phyloP scores from a whole-genome alignment of 2,888 invertebrate species.

The Bimastos eiseni region DNA sequence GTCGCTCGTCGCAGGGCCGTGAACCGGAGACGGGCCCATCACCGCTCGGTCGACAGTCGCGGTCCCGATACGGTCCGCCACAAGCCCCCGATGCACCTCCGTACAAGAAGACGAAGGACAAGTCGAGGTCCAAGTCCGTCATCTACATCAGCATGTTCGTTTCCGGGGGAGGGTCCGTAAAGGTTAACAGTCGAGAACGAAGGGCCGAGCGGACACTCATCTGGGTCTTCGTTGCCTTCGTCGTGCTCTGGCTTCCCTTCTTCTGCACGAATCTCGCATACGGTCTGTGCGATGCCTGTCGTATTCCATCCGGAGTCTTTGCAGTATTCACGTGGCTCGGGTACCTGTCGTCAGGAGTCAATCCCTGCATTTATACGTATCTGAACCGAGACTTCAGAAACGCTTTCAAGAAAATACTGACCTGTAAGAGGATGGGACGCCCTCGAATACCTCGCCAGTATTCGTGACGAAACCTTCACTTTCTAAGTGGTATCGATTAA shows the following conservation, averaged over 20 bases:
- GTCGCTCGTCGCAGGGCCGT: not conserved
- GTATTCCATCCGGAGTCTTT: constrained; percentile 41
- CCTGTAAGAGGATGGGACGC: constrained; percentile 29
- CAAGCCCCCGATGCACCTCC: not conserved
- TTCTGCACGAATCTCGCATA: constrained; percentile 44
- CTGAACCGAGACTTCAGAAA: constrained; percentile 44
- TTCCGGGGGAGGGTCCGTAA: constrained; percentile 31
- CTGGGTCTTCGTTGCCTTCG: constrained; percentile 46
- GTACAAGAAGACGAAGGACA: not conserved
- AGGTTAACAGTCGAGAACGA: constrained; percentile 41
- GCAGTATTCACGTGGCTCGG: constrained; percentile 43
- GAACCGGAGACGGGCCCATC: not conserved
- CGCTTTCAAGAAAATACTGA: constrained; percentile 40
- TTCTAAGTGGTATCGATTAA: not conserved
- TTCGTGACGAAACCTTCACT: not conserved
- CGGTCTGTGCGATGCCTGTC: constrained; percentile 41
- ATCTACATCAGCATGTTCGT: constrained; percentile 38
- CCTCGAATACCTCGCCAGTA: constrained; percentile 20
- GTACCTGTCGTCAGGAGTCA: constrained; percentile 44
- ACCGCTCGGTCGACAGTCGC: not conserved
- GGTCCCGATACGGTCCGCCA: not conserved
- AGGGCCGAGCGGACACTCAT: constrained; percentile 44
- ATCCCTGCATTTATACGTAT: constrained; percentile 45
- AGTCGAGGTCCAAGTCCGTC: constrained; percentile 27
- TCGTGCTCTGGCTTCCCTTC: constrained; percentile 44